Conservation (phyloP, 2,797 vertebrate species). For the Glossophaga mutica region DNA sequence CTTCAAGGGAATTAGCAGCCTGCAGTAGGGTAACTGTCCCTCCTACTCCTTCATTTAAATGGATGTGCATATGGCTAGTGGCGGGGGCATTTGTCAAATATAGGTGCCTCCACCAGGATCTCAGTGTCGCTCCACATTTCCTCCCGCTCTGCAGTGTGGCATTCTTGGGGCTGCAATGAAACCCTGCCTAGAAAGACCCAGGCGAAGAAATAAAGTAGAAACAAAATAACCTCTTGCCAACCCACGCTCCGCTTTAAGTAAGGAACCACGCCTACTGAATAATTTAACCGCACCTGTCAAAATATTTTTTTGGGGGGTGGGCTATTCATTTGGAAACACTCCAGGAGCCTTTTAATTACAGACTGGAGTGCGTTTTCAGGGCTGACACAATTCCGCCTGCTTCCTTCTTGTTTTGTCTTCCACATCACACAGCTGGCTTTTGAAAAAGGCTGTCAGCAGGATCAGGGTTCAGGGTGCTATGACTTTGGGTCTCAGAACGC, state of each 20-base stretch:
- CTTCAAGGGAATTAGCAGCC: constrained; percentile 38
- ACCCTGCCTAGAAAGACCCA: neutral
- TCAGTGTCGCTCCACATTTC: neutral
- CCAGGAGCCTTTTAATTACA: constrained; percentile 22
- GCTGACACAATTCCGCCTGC: accelerated
- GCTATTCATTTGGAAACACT: constrained; percentile 42
- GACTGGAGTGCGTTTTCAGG: neutral
- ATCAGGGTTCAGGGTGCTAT: neutral
- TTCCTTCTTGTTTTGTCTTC: neutral
- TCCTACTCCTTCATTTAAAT: neutral
- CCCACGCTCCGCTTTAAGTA: constrained; percentile 43
- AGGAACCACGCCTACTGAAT: neutral
- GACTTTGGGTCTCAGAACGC: neutral
- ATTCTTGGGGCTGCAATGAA: neutral
- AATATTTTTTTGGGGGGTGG: constrained; percentile 58
- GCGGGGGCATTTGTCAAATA: neutral
- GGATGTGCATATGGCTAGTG: neutral
- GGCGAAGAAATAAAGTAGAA: constrained; percentile 5
- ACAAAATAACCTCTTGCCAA: neutral
- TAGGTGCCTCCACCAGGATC: neutral
- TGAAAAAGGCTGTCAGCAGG: neutral
- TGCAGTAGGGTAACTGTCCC: neutral
- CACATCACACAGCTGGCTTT: neutral
- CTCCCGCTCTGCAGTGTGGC: neutral
- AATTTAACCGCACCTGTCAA: constrained; percentile 39